A percentile compares a stretch with the other conserved stretches of the same genome.
Evolutionary conservation across 2,113 vertebrate genomes (phyloP).

Genomic region (Rhadina sibilatrix): DNA sequence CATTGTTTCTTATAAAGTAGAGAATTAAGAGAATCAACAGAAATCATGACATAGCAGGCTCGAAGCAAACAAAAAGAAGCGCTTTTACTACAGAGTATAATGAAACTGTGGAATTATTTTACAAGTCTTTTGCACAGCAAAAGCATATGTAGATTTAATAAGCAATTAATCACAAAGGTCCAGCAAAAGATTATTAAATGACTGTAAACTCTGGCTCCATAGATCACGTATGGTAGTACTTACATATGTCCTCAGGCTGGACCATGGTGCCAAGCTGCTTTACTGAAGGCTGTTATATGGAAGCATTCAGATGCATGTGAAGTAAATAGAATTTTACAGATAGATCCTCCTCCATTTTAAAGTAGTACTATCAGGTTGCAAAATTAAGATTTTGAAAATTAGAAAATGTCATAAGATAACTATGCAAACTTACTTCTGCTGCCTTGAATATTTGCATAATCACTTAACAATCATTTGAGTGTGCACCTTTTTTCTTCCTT

Average conservation of each 20-base stretch:
- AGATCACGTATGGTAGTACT: background rate
- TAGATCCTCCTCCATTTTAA: slow-evolving; percentile 43
- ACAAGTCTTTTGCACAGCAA: background rate
- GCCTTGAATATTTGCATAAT: background rate
- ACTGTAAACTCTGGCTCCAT: slow-evolving; percentile 1
- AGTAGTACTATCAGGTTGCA: slow-evolving; percentile 37
- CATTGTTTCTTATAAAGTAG: background rate
- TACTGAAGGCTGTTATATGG: slow-evolving; percentile 45
- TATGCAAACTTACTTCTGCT: background rate
- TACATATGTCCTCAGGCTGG: background rate
- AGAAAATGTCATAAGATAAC: background rate
- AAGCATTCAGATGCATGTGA: slow-evolving; percentile 43
- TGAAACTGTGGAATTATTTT: background rate
- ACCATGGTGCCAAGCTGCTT: slow-evolving; percentile 12
- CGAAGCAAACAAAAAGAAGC: background rate
- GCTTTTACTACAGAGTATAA: background rate
- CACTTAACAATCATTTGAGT: background rate
- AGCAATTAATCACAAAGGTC: background rate
- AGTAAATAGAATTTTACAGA: slow-evolving; percentile 44
- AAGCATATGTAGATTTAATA: background rate
- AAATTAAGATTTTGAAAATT: slow-evolving; percentile 54
- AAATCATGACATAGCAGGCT: background rate
- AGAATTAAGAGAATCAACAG: background rate
- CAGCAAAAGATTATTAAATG: background rate
- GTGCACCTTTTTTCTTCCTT: background rate